Evolutionary conservation across 2,797 vertebrate species (phyloP).

Genomic region (Basileuterus tristriatus): DNA sequence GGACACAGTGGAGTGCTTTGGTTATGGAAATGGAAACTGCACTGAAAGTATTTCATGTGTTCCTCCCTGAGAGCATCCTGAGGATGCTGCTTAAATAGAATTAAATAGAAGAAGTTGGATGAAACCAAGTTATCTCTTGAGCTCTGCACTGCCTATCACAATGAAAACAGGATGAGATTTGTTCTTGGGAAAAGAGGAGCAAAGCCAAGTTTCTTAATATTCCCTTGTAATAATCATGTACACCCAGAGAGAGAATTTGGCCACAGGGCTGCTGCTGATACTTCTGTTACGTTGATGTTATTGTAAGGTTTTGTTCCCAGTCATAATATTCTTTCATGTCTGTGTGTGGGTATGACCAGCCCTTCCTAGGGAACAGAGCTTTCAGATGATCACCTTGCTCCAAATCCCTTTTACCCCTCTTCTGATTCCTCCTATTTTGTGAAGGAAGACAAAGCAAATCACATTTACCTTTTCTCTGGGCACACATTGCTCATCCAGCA

Average conservation of each 20-base stretch:
- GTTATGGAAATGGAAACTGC: neutral
- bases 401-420: neutral
- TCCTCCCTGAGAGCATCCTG: neutral
- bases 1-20: neutral
- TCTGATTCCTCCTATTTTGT: neutral
- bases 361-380: neutral
- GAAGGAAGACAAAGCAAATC: neutral
- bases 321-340: neutral
- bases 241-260: neutral
- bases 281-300: neutral
- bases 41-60: neutral
- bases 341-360: neutral
- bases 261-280: neutral
- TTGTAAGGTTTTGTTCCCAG: neutral
- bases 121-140: neutral
- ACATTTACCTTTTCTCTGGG: neutral
- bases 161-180: constrained; percentile 12
- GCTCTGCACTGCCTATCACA: neutral
- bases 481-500: neutral
- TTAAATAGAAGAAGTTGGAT: neutral
- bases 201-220: neutral
- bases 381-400: neutral
- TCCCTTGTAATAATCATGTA: neutral
- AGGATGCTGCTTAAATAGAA: neutral
- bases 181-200: neutral